phyloP scores from a whole-genome alignment of 2,113 vertebrate species.

The Oreamnos americanus region DNA sequence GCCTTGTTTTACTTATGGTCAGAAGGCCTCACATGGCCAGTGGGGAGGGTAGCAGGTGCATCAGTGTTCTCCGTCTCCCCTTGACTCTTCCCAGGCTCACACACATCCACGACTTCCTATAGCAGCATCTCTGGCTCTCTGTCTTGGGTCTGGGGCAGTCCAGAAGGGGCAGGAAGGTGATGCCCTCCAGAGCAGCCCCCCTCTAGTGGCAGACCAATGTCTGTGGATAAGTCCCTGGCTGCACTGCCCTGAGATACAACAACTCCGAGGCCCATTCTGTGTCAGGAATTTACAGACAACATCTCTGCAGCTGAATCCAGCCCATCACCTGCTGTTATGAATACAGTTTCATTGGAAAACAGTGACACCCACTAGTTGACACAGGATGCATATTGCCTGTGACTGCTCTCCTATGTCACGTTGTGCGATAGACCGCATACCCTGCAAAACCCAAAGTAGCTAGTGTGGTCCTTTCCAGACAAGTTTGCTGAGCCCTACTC shows the following conservation, averaged over 20 bases:
- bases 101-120: background rate
- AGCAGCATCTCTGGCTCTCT: background rate
- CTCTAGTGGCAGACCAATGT: background rate
- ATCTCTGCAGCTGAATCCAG: background rate
- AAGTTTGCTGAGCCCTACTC: background rate
- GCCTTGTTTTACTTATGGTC: background rate
- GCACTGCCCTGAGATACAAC: background rate
- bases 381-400: background rate
- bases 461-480: background rate
- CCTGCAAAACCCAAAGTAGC: background rate
- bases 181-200: background rate
- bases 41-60: accelerated
- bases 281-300: background rate
- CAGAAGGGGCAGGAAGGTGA: background rate
- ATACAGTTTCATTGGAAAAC: background rate
- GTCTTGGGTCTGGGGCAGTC: background rate
- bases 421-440: no score
- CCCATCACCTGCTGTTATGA: background rate
- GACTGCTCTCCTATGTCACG: background rate
- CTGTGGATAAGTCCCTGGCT: background rate
- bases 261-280: background rate
- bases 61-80: background rate
- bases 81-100: background rate
- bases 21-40: background rate
- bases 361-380: background rate